Evolutionary conservation across 1,140 invertebrate genomes (phyloP).

Genomic region (Coptotermes formosanus): DNA sequence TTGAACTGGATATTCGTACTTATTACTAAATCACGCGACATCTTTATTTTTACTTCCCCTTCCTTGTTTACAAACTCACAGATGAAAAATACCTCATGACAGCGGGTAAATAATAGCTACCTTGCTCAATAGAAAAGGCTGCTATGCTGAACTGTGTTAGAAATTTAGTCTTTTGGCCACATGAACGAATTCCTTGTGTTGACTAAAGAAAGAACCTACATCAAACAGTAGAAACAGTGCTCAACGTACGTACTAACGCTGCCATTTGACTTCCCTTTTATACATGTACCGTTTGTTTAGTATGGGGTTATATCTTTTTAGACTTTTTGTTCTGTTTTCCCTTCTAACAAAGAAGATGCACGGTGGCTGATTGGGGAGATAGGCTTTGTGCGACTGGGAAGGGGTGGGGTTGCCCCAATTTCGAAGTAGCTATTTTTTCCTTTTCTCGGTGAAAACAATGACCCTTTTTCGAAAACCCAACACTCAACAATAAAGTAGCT

Average conservation of each 20-base stretch:
- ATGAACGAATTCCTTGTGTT: too few species aligned
- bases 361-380: not conserved
- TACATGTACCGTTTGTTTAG: not conserved
- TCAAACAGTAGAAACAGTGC: too few species aligned
- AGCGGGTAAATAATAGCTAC: too few species aligned
- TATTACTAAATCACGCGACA: too few species aligned
- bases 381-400: not conserved
- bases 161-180: too few species aligned
- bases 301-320: not conserved
- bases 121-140: too few species aligned
- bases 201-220: too few species aligned
- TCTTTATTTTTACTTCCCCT: too few species aligned
- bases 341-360: not conserved
- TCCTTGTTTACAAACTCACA: too few species aligned
- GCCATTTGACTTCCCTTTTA: not conserved
- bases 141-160: too few species aligned
- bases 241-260: not conserved
- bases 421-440: not conserved
- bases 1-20: too few species aligned
- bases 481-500: not conserved
- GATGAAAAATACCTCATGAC: too few species aligned
- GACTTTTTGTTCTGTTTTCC: not conserved
- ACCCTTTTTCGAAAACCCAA: not conserved
- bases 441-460: not conserved
- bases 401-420: not conserved